phyloP scores from a whole-genome alignment of 2,113 vertebrate genomes.

The Toxotes jaculatrix region DNA sequence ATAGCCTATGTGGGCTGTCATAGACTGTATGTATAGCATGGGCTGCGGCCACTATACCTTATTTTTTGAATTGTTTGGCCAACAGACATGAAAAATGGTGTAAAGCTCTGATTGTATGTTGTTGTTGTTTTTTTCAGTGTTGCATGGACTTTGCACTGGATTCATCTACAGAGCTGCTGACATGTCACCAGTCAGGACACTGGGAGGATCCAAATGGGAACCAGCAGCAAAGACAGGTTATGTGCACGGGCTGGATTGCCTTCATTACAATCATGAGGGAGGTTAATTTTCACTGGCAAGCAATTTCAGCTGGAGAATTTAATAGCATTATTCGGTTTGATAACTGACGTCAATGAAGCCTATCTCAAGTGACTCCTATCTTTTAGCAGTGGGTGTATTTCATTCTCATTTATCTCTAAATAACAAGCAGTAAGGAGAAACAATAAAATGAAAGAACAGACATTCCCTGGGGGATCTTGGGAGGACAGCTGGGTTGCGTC shows the following conservation, averaged over 20 bases:
- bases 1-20: not conserved
- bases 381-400: not conserved
- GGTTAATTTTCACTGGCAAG: not conserved
- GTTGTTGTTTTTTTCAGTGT: not conserved
- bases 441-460: not conserved
- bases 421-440: slow-evolving; percentile 5
- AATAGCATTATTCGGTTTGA: not conserved
- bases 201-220: slow-evolving; percentile 34
- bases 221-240: slow-evolving; percentile 70
- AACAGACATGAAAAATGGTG: not conserved
- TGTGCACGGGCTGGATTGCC: slow-evolving; percentile 56
- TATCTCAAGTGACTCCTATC: not conserved
- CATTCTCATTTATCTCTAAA: not conserved
- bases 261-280: slow-evolving; percentile 8
- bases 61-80: slow-evolving; percentile 5
- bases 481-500: slow-evolving; percentile 56
- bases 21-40: not conserved
- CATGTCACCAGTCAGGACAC: slow-evolving; percentile 20
- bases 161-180: slow-evolving; percentile 33
- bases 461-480: slow-evolving; percentile 14
- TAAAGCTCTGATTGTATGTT: not conserved
- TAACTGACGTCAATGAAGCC: not conserved
- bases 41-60: not conserved
- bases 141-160: slow-evolving; percentile 7
- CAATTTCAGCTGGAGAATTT: slow-evolving; percentile 4